Conservation (phyloP, 2,888 invertebrate genomes). For the Asteroscopus sphinx region DNA sequence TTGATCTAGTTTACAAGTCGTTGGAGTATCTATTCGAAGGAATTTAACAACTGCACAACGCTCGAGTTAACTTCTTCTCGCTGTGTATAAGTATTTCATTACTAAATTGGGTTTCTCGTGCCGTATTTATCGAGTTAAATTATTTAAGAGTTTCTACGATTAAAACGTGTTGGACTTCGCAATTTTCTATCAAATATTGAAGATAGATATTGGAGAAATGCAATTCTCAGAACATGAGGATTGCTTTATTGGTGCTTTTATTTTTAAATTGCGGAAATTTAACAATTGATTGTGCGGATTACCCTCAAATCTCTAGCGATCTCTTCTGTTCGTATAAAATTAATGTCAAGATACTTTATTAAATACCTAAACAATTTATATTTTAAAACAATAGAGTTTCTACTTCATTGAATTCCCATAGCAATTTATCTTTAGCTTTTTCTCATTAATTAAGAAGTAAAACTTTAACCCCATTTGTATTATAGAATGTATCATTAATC, state of each 20-base stretch:
- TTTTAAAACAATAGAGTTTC: background rate
- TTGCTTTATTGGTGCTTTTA: background rate
- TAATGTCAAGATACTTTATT: background rate
- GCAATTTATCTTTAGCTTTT: too few species aligned
- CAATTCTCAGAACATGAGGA: background rate
- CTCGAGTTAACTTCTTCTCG: slow-evolving; percentile 10
- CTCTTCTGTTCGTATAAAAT: background rate
- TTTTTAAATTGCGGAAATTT: background rate
- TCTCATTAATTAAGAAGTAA: too few species aligned
- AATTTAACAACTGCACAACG: slow-evolving; percentile 1
- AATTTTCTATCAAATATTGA: background rate
- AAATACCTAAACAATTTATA: background rate
- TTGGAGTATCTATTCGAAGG: background rate
- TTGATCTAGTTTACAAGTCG: slow-evolving; percentile 29
- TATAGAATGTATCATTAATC: too few species aligned
- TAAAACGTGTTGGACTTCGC: background rate
- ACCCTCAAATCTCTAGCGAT: too few species aligned
- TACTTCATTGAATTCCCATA: too few species aligned
- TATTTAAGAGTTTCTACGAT: background rate
- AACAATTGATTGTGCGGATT: background rate
- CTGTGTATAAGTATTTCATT: slow-evolving; percentile 4
- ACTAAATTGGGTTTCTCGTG: slow-evolving; percentile 10
- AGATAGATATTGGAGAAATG: background rate
- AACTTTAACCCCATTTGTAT: too few species aligned
- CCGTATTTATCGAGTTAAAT: slow-evolving; percentile 13